Percentiles rank a stretch among this genome's conserved stretches.
These are phyloP conservation scores for Drosophila pseudotakahashii DNA, from an alignment of 2,888 invertebrate species.

Conservation along the genomic window DNA sequence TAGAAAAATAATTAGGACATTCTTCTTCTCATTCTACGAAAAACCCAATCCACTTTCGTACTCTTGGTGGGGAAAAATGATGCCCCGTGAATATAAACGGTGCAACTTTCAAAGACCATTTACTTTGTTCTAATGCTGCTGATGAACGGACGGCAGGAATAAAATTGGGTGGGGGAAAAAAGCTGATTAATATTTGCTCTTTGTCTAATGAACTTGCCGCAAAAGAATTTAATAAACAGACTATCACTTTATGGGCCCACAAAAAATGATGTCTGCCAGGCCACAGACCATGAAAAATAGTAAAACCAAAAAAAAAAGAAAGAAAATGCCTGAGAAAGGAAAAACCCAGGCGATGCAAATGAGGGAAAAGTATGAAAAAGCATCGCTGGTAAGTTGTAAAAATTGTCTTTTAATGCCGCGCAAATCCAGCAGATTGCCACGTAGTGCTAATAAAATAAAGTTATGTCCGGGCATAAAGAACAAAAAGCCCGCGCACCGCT, in stretches of 20 bases:
- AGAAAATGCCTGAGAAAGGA: neutral
- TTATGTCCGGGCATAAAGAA: constrained; percentile 74
- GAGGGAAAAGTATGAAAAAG: constrained; percentile 54
- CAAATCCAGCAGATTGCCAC: constrained; percentile 81
- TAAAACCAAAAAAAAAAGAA: constrained; percentile 18
- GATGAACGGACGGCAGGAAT: constrained; percentile 2
- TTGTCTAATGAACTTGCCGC: constrained; percentile 75
- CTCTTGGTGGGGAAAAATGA: constrained; percentile 5
- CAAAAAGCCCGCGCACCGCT: constrained; percentile 33
- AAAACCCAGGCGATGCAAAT: constrained; percentile 23
- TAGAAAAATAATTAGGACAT: too few species aligned
- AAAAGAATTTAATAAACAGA: constrained; percentile 71
- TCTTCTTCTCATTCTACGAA: constrained; percentile 1
- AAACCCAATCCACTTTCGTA: neutral
- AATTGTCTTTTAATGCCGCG: constrained; percentile 79
- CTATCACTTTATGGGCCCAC: constrained; percentile 58
- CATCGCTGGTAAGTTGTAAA: constrained; percentile 76
- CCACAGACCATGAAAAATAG: constrained; percentile 57
- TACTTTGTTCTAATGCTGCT: constrained; percentile 53
- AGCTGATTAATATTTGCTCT: constrained; percentile 74
- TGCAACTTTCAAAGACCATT: constrained; percentile 50
- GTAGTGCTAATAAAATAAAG: constrained; percentile 81
- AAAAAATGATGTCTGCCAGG: constrained; percentile 52
- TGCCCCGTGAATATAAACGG: constrained; percentile 3
- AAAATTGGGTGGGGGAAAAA: neutral